Evolutionary conservation across 2,113 vertebrate species (phyloP), one percentile per base, ranked within the genome.

Genomic region (Serinus canaria): DNA sequence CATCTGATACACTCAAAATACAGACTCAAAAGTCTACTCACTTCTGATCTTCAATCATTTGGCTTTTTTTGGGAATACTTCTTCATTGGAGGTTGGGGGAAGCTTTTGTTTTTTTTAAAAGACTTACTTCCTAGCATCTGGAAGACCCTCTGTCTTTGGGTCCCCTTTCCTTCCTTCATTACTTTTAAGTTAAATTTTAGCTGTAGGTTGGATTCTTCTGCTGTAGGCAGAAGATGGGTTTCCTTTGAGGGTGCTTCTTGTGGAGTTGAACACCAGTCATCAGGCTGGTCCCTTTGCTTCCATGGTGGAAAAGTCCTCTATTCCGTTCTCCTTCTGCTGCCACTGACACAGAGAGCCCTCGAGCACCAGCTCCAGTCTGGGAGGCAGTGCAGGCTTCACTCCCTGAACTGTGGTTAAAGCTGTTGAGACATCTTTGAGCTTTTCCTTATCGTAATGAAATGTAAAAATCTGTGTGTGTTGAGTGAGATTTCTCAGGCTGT

Each of bases 331-430:
- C 6, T 43, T 3, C 35, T 73, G n/a, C 52, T 21, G 18, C 73
- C 0, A 1, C 31, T 74, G 73, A 37, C 39, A 23, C 0, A 8
- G 46, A 41, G 50, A 74, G 19, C 41, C 2, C 24, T 13, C 11
- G 41, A 85, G 25, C 30, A 2, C 15, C 23, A 31, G 6, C 23
- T 52, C 10, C 27, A 8, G 18, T 63, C 37, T 30, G 4, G 37
- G 35, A 22, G 35, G 56, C 59, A 68, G 25, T 12, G 25, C 0
- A 3, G 9, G 3, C 44, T 83, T 74, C 4, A 0, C 24, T 56
- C 31, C 27, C 62, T 53, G 46, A 76, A 8, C 28, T 89, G 33
- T 10, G 41, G 19, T 41, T 81, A 30, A 81, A 67, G 58, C 33
- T 58, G 31, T 24, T 37, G 75, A 69, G 53, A 53, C 39, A 43